Evolutionary conservation across 2,888 invertebrate species (phyloP), one percentile per base, ranked within the genome.

Genomic region (Leucoma salicis): DNA sequence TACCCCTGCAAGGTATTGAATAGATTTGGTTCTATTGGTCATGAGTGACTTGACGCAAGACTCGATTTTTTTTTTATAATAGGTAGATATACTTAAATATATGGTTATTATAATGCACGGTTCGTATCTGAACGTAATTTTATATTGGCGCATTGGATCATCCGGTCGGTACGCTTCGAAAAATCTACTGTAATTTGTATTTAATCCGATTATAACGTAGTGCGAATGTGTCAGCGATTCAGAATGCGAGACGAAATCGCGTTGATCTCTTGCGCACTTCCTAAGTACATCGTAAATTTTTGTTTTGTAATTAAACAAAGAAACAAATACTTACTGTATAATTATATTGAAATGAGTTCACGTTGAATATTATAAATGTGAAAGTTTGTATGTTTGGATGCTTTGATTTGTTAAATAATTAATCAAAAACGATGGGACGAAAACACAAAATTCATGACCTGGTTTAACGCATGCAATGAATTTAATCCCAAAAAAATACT

Each of bases 161-260:
- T 79, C 77, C 77, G 73, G 71, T 68, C 63, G 66, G 63, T 64
- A 70, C 63, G 74, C 70, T 78, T 74, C 75, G 72, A 57, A 66
- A 78, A 78, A 74, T 67, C 58, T 74, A 74, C 74, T 80, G 75
- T 76, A 76, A 77, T 70, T 74, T 62, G 68, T 72, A 66, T 82
- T 82, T 78, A 78, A 82, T 82, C 80, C 69, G 74, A 76, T 80
- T 81, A 71, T 75, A 76, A 75, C 64, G 73, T 57, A 71, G 69
- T 68, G 58, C 63, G 69, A 69, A 69, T 84, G 78, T 82, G 82
- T 86, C 84, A 84, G 74, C 72, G 68, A 64, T 74, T 76, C 58
- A 86, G 84, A 78, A 87, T 86, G 85, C 79, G 74, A 78, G 79
- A 80, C 82, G 84, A 84, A 79, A 83, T 80, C 79, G 78, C 78